Evolutionary conservation across 2,888 invertebrate species (phyloP).

Genomic region (Hypselothyrea guttata): DNA sequence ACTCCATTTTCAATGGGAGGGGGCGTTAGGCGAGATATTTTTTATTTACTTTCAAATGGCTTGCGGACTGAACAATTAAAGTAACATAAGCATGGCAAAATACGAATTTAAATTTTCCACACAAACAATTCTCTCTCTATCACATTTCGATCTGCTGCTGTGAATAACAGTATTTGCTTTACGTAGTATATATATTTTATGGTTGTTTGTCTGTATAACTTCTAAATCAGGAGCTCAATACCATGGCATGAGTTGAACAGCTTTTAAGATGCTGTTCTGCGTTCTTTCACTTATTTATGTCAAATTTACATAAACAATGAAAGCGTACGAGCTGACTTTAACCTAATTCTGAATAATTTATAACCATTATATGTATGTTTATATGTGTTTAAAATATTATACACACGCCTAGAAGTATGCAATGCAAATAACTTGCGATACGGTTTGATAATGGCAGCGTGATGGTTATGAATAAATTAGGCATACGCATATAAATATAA

Average conservation of each 20-base stretch:
- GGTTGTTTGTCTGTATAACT: slow-evolving; percentile 7
- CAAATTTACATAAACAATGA: slow-evolving; percentile 59
- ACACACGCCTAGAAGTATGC: slow-evolving; percentile 48
- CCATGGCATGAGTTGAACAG: slow-evolving; percentile 46
- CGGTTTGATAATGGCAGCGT: too few species aligned
- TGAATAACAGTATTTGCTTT: neutral
- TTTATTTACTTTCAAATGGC: slow-evolving; percentile 12
- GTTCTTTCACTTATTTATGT: slow-evolving; percentile 46
- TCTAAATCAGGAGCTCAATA: slow-evolving; percentile 34
- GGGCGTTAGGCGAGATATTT: too few species aligned
- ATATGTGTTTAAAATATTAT: too few species aligned
- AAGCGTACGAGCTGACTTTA: slow-evolving; percentile 6
- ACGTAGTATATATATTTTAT: neutral
- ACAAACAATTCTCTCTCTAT: neutral
- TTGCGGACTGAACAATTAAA: slow-evolving; percentile 56
- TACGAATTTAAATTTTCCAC: slow-evolving; percentile 53
- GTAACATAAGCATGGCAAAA: slow-evolving; percentile 50
- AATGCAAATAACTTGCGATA: neutral
- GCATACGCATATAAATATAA: too few species aligned
- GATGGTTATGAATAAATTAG: too few species aligned
- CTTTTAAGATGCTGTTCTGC: slow-evolving; percentile 40
- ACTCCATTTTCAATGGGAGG: too few species aligned
- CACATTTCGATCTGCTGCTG: neutral
- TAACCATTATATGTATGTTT: slow-evolving; percentile 4
- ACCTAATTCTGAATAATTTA: slow-evolving; percentile 36